Evolutionary conservation across 2,113 vertebrate genomes (phyloP).

Genomic region (Leptosomus discolor): DNA sequence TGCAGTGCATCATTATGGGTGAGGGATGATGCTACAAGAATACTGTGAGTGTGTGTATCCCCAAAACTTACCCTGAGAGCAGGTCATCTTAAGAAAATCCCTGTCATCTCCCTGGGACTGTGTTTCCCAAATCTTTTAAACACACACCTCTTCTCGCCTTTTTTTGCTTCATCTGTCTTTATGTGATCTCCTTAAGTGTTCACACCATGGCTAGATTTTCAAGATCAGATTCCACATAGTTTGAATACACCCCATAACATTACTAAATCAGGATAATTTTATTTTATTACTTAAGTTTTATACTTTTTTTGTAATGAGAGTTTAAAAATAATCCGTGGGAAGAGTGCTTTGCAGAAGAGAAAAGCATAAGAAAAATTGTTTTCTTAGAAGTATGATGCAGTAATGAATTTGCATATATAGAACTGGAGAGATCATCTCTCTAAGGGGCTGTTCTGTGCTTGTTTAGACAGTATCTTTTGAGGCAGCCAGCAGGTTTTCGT

Average conservation of each 20-base stretch:
- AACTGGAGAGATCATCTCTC: neutral
- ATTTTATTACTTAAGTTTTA: neutral
- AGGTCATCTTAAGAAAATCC: neutral
- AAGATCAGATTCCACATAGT: neutral
- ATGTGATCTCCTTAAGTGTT: neutral
- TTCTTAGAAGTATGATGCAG: neutral
- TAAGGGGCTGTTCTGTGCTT: neutral
- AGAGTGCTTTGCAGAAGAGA: neutral
- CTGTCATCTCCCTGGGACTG: neutral
- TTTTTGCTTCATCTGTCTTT: neutral
- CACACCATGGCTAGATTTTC: neutral
- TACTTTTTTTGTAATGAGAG: neutral
- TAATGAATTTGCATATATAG: neutral
- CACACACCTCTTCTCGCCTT: neutral
- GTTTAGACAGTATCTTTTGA: neutral
- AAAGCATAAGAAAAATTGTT: neutral
- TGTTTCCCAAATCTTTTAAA: neutral
- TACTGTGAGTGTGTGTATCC: no score
- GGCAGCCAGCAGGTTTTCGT: neutral
- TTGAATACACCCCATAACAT: neutral
- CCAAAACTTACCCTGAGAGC: neutral
- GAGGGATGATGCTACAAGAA: neutral
- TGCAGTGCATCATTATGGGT: neutral
- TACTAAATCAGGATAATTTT: neutral
- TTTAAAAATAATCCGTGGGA: neutral